Conservation (phyloP, 2,797 vertebrate species). For the Myotis findleyi region DNA sequence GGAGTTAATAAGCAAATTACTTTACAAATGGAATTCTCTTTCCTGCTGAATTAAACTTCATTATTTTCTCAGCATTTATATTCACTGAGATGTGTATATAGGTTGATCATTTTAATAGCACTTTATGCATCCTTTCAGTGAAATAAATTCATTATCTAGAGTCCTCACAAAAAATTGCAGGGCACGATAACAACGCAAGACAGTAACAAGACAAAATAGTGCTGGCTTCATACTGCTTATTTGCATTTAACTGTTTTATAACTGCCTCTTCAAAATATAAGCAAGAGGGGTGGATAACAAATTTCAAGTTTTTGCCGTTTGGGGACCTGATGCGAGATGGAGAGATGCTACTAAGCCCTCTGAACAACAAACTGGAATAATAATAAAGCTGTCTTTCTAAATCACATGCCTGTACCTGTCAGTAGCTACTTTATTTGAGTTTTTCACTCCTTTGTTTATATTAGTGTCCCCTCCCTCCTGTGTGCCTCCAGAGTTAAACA, state of each 20-base stretch:
- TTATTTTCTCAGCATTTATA: constrained; percentile 13
- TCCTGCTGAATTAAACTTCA: not conserved
- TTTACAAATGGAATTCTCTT: constrained; percentile 36
- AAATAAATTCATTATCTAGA: constrained; percentile 35
- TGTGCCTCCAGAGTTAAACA: constrained; percentile 86
- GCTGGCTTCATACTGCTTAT: not conserved
- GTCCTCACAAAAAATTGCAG: not conserved
- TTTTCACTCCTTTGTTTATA: constrained; percentile 88
- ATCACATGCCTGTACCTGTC: constrained; percentile 86
- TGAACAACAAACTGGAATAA: constrained; percentile 80
- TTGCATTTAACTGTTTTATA: not conserved
- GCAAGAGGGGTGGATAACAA: not conserved
- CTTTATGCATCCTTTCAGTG: not conserved
- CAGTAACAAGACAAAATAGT: constrained; percentile 60
- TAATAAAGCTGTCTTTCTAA: constrained; percentile 87
- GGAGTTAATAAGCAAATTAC: constrained; percentile 24
- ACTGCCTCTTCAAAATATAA: constrained; percentile 26
- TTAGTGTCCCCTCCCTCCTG: constrained; percentile 81
- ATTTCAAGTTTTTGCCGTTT: constrained; percentile 62
- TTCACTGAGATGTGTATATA: not conserved
- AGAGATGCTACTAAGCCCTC: constrained; percentile 62
- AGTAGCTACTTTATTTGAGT: constrained; percentile 88
- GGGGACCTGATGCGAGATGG: constrained; percentile 67
- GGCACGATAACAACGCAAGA: constrained; percentile 24
- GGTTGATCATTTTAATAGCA: not conserved